A percentile compares a stretch with the other conserved stretches of the same genome.
These are phyloP conservation scores for Drosophila subobscura DNA, from an alignment of 1,140 invertebrate species.

Conservation along the genomic window DNA sequence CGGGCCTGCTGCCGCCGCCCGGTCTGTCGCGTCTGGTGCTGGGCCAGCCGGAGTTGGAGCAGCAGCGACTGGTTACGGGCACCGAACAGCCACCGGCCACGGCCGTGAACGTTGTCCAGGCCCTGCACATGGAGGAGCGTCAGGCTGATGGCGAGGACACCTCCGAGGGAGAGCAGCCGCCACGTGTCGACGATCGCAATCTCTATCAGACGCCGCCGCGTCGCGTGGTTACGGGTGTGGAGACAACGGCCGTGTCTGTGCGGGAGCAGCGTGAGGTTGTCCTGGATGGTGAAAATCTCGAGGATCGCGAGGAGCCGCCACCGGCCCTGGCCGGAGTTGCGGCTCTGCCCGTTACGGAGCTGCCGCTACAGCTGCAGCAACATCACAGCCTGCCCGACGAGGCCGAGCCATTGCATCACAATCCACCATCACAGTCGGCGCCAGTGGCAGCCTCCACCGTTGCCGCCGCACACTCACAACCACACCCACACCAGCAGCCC, in stretches of 20 bases:
- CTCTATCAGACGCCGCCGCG: slow-evolving; percentile 26
- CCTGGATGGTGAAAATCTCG: slow-evolving; percentile 86
- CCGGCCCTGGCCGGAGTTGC: not conserved
- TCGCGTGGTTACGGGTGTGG: slow-evolving; percentile 65
- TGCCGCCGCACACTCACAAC: not conserved
- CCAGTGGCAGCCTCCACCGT: not conserved
- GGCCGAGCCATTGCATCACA: slow-evolving; percentile 32
- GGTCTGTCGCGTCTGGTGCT: slow-evolving; percentile 87
- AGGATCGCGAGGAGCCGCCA: slow-evolving; percentile 81
- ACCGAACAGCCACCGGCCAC: slow-evolving; percentile 78
- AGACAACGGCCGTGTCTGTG: slow-evolving; percentile 34
- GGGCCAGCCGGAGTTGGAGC: slow-evolving; percentile 86
- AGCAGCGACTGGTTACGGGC: slow-evolving; percentile 79
- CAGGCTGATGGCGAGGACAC: slow-evolving; percentile 83
- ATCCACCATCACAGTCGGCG: slow-evolving; percentile 4
- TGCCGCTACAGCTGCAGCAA: not conserved
- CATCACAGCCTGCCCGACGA: slow-evolving; percentile 33
- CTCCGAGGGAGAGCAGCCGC: slow-evolving; percentile 59
- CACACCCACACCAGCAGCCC: slow-evolving; percentile 3
- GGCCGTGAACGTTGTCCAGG: slow-evolving; percentile 76
- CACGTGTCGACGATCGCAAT: slow-evolving; percentile 21
- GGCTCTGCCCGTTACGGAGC: slow-evolving; percentile 1
- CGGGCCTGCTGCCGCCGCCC: slow-evolving; percentile 85
- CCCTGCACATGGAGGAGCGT: slow-evolving; percentile 72
- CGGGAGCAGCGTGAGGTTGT: slow-evolving; percentile 84